These are phyloP conservation scores for Lissocephala sabroskyi DNA, from an alignment of 2,888 invertebrate genomes.

Conservation along the genomic window DNA sequence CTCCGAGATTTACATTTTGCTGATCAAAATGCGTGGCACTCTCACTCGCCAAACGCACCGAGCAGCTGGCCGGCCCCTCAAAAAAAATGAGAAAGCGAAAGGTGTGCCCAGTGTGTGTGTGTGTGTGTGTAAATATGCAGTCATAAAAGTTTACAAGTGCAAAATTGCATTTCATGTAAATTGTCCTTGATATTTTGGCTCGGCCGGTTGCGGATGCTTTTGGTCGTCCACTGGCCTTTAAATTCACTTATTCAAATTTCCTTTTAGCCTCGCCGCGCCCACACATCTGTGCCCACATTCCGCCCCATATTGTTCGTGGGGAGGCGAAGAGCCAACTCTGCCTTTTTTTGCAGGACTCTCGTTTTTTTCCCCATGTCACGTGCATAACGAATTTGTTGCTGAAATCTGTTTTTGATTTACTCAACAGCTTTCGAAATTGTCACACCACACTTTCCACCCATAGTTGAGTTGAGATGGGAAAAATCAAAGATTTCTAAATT, in stretches of 20 bases:
- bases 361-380: conserved; percentile 53
- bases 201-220: not conserved
- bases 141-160: conserved; percentile 63
- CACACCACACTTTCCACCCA: too few relatives aligned
- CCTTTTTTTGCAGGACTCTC: conserved; percentile 6
- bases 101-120: not conserved
- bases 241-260: conserved; percentile 63
- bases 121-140: conserved; percentile 18
- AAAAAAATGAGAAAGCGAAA: too few relatives aligned
- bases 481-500: too few relatives aligned
- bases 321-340: too few relatives aligned
- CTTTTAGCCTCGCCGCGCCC: conserved; percentile 32
- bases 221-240: conserved; percentile 24
- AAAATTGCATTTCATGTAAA: conserved; percentile 62
- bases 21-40: conserved; percentile 35
- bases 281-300: conserved; percentile 3
- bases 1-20: conserved; percentile 52
- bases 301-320: conserved; percentile 1
- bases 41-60: too few relatives aligned
- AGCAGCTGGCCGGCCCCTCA: too few relatives aligned
- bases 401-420: conserved; percentile 63
- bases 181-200: conserved; percentile 37
- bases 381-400: conserved; percentile 64
- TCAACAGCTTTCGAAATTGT: conserved; percentile 36
- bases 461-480: too few relatives aligned